A percentile compares a stretch with the other conserved stretches of the same genome.
Conservation (phyloP, 2,888 invertebrate genomes). For the Andrena fulva region DNA sequence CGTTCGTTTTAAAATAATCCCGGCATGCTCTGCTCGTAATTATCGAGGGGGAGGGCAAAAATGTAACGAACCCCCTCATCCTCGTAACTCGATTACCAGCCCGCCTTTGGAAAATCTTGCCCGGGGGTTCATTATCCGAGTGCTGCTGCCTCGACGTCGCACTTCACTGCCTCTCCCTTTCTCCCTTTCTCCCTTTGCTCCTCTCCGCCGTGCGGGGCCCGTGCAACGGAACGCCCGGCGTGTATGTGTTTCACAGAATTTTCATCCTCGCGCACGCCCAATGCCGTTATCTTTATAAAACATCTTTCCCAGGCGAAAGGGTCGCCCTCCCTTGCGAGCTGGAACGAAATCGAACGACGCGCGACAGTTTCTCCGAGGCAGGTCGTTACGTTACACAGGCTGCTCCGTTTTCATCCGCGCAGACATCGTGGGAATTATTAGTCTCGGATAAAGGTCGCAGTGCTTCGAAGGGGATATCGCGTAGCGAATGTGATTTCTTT, state of each 20-base stretch:
- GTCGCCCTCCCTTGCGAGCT: background rate
- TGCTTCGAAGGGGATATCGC: no score
- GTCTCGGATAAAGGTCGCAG: no score
- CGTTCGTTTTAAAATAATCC: no score
- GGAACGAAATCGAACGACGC: slow-evolving; percentile 8
- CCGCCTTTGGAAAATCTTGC: slow-evolving; percentile 34
- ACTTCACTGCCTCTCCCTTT: slow-evolving; percentile 11
- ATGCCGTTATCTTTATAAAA: slow-evolving; percentile 16
- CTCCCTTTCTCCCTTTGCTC: no score
- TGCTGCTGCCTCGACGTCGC: slow-evolving; percentile 17
- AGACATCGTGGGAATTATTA: slow-evolving; percentile 2
- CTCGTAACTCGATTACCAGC: slow-evolving; percentile 27
- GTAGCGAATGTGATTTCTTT: no score
- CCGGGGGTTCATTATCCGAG: slow-evolving; percentile 7
- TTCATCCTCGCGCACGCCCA: slow-evolving; percentile 6
- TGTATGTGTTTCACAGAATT: background rate
- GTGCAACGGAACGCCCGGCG: no score
- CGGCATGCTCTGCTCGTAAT: no score
- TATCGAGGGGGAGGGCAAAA: slow-evolving; percentile 2
- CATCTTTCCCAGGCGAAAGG: background rate
- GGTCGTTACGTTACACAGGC: no score
- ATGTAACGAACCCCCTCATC: slow-evolving; percentile 12
- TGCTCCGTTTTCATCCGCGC: background rate
- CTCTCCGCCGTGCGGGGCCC: no score
- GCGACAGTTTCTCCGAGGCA: no score